phyloP scores from a whole-genome alignment of 2,797 vertebrate genomes.

The Tarsius wallacei region DNA sequence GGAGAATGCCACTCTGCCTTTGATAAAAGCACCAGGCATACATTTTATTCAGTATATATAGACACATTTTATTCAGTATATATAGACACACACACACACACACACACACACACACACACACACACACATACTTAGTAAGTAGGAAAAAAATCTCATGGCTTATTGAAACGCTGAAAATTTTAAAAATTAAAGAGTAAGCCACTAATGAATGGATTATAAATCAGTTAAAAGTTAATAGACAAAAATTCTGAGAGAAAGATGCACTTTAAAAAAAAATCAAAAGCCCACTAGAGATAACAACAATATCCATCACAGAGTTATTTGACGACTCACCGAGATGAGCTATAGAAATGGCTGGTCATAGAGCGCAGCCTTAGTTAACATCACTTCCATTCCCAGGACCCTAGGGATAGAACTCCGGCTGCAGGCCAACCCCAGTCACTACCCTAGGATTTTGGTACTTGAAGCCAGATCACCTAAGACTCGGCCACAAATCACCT shows the following conservation, averaged over 20 bases:
- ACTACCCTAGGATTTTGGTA: background rate
- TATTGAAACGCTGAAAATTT: conserved; percentile 25
- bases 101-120: background rate
- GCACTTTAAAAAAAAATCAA: background rate
- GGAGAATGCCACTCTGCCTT: background rate
- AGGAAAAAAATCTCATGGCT: background rate
- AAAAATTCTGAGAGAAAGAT: background rate
- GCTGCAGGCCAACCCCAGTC: background rate
- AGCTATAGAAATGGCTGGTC: background rate
- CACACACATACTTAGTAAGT: background rate
- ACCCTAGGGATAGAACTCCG: background rate
- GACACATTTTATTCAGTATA: too few relatives aligned
- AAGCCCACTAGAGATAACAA: background rate
- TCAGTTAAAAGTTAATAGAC: background rate
- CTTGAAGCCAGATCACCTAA: background rate
- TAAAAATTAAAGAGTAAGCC: background rate
- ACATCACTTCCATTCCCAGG: background rate
- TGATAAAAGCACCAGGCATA: background rate
- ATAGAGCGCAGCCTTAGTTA: background rate
- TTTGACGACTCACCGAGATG: background rate
- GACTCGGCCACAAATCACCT: background rate
- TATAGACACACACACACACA: background rate
- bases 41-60: background rate
- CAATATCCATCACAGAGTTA: background rate
- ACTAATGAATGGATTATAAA: conserved; percentile 10